Base-by-base conservation (phyloP, 2,888 invertebrate species). In the Drosophila antonietae region DNA sequence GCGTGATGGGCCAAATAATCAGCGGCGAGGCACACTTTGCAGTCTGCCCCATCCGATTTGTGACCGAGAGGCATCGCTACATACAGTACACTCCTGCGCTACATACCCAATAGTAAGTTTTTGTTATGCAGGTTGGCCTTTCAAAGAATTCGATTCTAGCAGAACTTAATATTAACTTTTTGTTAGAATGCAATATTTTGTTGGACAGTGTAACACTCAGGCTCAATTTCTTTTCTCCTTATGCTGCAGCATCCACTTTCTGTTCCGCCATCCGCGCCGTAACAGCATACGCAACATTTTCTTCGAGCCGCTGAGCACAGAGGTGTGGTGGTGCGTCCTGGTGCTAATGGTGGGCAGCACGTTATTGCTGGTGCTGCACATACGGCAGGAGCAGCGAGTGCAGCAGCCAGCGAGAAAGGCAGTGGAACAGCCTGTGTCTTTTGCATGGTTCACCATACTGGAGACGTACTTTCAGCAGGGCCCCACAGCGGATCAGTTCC, bases 381-480 rank as follows among this genome's bases (percentile, higher is more conserved):
- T 91, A 52, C 81, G 78, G 5, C 81, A 77, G 39, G 92, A 92
- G 76, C 74, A 57, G 2, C 65, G 66, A 41, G 35, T 63, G 52
- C 51, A 37, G 35, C 23, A 23, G n/a, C 12, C 28, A n/a, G 9
- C 39, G 8, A 47, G 39, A 3, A 60, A 59, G 8, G 53, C 55
- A 1, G 51, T 75, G n/a, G 90, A 91, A 55, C 66, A 37, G 7
- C 78, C 77, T 18, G 61, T 88, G 61, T 87, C 89, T 65, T 90
- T 90, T 56, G 83, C 78, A 8, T 81, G 90, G 78, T 85, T 92
- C 59, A 90, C 88, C 52, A 89, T 91, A 61, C 71, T 92, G 69
- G 89, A 91, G 61, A 90, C 91, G 7, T 85, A 84, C 60, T 70
- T 92, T 44, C 90, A 91, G 78, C 92, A 92, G 72, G 92, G 92